These are phyloP conservation scores for Cygnus buccinator DNA, from an alignment of 2,113 vertebrate species.

Conservation along the genomic window DNA sequence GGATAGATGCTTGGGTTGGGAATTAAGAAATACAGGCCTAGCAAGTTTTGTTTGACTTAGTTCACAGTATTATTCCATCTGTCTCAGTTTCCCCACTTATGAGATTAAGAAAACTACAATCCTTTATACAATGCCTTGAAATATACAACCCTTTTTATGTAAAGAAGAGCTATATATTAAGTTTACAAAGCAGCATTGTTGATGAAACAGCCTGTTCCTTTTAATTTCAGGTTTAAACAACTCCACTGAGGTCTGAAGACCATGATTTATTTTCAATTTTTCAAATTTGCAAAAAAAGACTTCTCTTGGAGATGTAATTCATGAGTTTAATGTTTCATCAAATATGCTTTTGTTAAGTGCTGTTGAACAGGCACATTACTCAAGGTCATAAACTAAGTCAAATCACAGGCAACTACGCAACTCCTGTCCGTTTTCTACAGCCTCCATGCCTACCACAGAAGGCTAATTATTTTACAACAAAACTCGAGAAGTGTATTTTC, in stretches of 20 bases:
- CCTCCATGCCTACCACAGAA: slow-evolving; percentile 48
- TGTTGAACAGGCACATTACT: slow-evolving; percentile 62
- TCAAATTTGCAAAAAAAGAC: not conserved
- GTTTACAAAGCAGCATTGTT: not conserved
- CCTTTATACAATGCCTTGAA: not conserved
- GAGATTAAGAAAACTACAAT: not conserved
- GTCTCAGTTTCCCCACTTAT: not conserved
- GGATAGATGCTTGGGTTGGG: not conserved
- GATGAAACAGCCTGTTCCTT: not conserved
- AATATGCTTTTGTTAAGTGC: slow-evolving; percentile 71
- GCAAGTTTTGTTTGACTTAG: not conserved
- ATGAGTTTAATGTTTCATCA: slow-evolving; percentile 64
- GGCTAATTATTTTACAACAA: slow-evolving; percentile 71
- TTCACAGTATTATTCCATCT: not conserved
- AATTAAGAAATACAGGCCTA: not conserved
- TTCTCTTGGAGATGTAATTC: slow-evolving; percentile 42
- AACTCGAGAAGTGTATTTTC: slow-evolving; percentile 53
- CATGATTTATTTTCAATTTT: slow-evolving; percentile 48
- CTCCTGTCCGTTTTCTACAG: slow-evolving; percentile 49
- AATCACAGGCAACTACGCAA: slow-evolving; percentile 59
- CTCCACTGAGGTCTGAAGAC: not conserved
- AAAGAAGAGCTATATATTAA: not conserved
- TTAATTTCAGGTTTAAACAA: slow-evolving; percentile 33
- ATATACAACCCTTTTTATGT: not conserved
- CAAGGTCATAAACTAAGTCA: slow-evolving; percentile 70